Percentiles rank a stretch among this genome's conserved stretches.
Conservation (phyloP, 2,888 invertebrate genomes). For the Odontocerum albicorne region DNA sequence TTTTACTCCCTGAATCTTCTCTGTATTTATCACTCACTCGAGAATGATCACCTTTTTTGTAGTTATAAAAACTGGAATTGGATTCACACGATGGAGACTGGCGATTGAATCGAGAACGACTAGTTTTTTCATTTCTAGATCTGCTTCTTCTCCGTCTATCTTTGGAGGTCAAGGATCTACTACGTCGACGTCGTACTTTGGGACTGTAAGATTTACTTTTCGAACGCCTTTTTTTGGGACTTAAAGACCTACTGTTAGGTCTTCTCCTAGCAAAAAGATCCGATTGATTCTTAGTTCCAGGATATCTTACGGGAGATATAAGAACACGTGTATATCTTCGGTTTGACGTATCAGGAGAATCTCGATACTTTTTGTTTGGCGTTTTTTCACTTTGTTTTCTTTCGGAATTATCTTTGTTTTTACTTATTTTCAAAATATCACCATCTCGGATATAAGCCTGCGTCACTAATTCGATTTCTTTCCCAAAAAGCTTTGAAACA, state of each 20-base stretch:
- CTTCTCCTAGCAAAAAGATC: too few relatives aligned
- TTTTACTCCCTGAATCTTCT: too few relatives aligned
- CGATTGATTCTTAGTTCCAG: not conserved
- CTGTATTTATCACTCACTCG: too few relatives aligned
- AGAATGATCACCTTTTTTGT: too few relatives aligned
- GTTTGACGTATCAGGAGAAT: not conserved
- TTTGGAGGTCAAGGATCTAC: too few relatives aligned
- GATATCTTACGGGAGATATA: constrained; percentile 10
- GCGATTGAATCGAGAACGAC: too few relatives aligned
- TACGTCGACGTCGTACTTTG: too few relatives aligned
- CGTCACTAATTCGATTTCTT: constrained; percentile 16
- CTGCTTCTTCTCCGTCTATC: not conserved
- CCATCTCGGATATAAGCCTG: not conserved
- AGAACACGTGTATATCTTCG: constrained; percentile 10
- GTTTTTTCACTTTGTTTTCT: not conserved
- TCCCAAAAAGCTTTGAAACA: constrained; percentile 3
- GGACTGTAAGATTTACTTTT: not conserved
- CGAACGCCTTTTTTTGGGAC: not conserved
- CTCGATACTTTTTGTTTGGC: not conserved
- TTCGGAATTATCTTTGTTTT: not conserved
- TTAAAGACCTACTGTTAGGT: constrained; percentile 1
- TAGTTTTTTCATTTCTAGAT: not conserved
- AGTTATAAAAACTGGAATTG: too few relatives aligned
- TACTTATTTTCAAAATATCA: not conserved
- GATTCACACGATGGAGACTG: too few relatives aligned